These are phyloP conservation scores for Mylabris sibirica DNA, from an alignment of 2,888 invertebrate genomes.

Conservation along the genomic window DNA sequence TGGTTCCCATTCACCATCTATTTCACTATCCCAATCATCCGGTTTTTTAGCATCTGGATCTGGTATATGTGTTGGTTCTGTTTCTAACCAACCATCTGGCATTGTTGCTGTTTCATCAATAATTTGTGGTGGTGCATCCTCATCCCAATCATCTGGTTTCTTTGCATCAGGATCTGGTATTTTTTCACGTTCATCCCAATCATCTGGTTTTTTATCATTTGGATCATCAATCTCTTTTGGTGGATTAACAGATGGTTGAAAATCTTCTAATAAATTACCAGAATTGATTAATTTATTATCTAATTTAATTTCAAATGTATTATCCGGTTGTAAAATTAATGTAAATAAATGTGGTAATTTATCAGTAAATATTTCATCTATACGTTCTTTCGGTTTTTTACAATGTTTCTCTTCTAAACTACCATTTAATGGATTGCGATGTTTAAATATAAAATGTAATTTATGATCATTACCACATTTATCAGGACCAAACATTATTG, in stretches of 20 bases:
- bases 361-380: slow-evolving; percentile 90
- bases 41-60: slow-evolving; percentile 90
- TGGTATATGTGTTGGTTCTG: slow-evolving; percentile 85
- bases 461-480: slow-evolving; percentile 98
- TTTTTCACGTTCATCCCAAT: slow-evolving; percentile 90
- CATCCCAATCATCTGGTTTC: slow-evolving; percentile 98
- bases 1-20: slow-evolving; percentile 99
- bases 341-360: slow-evolving; percentile 91
- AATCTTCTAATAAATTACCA: slow-evolving; percentile 88
- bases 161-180: slow-evolving; percentile 64
- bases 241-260: slow-evolving; percentile 94
- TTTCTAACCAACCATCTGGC: slow-evolving; percentile 92
- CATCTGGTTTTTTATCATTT: slow-evolving; percentile 80
- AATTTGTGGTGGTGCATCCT: slow-evolving; percentile 89
- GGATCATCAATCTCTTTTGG: slow-evolving; percentile 94
- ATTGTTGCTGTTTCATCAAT: slow-evolving; percentile 83
- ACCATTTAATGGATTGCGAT: slow-evolving; percentile 92
- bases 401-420: slow-evolving; percentile 93
- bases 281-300: slow-evolving; percentile 86
- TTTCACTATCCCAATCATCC: slow-evolving; percentile 96
- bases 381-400: slow-evolving; percentile 84
- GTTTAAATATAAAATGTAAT: slow-evolving; percentile 91
- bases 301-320: slow-evolving; percentile 79
- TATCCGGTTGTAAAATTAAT: slow-evolving; percentile 79
- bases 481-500: slow-evolving; percentile 99